Evolutionary conservation across 1,140 invertebrate species (phyloP), one percentile per base, ranked within the genome.

Genomic region (Lucilia sericata): DNA sequence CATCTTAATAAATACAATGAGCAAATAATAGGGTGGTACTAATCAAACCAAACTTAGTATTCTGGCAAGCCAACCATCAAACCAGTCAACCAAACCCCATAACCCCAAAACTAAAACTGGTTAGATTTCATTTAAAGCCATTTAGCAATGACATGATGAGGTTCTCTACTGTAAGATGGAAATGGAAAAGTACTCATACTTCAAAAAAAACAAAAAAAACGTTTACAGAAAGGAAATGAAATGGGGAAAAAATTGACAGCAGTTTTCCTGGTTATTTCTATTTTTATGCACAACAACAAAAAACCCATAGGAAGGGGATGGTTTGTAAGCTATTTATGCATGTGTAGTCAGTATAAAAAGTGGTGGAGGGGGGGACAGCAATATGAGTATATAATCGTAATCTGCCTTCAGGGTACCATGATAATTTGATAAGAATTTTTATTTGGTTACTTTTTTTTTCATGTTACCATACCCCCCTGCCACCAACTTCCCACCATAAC

Each of bases 351-450:
- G 42, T 60, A 5, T 12, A 60, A 17, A 30, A 30, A 30, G 25
- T 14, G n/a, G 55, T 14, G 14, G 14, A 60, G 17, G 51, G 12
- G 55, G 55, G 51, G 51, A 55, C 51, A 42, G 10, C 42, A 42
- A 7, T 8, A 42, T 8, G 10, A 42, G 42, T 42, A 42, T 42
- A 42, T 42, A 42, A 42, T 42, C 42, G 42, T 42, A 42, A 42
- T 42, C 42, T 42, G 34, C 75, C 75, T 78, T 78, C 13, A 47
- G 75, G 75, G 75, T 42, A 78, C 36, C 42, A 78, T 78, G 75
- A 78, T 78, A 78, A 78, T 78, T 78, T 78, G 75, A 78, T 78
- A 78, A 78, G 75, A 78, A 42, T 78, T 78, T 78, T 78, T 78
- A n/a, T 47, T 78, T 78, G 14, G 13, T 60, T 60, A 60, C 36